phyloP scores from a whole-genome alignment of 1,140 invertebrate species.

The Trinorchestia longiramus region DNA sequence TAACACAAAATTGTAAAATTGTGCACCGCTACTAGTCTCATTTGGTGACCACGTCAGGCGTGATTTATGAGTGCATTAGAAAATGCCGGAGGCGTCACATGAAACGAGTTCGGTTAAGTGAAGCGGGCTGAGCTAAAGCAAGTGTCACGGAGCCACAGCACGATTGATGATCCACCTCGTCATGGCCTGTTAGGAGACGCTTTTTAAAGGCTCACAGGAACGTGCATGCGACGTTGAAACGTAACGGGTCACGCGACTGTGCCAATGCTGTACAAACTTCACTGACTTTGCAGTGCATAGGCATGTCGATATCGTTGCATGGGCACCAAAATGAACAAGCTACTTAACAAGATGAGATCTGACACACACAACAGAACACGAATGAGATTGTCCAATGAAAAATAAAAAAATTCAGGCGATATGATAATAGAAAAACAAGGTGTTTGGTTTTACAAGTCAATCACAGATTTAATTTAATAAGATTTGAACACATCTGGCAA shows the following conservation, averaged over 20 bases:
- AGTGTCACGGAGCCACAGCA: background rate
- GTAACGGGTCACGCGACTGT: background rate
- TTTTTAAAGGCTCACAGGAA: background rate
- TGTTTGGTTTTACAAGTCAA: background rate
- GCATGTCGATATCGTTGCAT: background rate
- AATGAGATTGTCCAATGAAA: background rate
- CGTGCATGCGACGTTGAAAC: background rate
- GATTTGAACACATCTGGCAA: background rate
- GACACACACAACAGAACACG: background rate
- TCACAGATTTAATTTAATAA: background rate
- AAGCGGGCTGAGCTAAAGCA: slow-evolving; percentile 17
- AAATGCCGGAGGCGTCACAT: background rate
- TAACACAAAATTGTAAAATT: background rate
- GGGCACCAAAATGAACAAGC: background rate
- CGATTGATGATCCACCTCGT: slow-evolving; percentile 26
- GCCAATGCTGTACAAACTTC: background rate
- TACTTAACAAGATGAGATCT: background rate
- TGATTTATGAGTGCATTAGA: slow-evolving; percentile 33
- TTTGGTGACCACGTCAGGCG: slow-evolving; percentile 4
- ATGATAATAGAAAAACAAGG: background rate
- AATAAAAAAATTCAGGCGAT: background rate
- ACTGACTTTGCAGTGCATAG: background rate
- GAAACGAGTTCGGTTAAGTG: slow-evolving; percentile 27
- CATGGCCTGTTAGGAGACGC: slow-evolving; percentile 12
- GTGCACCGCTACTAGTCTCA: background rate